A percentile compares a stretch with the other conserved stretches of the same genome.
phyloP scores from a whole-genome alignment of 2,113 vertebrate genomes.

The Tenrec ecaudatus region DNA sequence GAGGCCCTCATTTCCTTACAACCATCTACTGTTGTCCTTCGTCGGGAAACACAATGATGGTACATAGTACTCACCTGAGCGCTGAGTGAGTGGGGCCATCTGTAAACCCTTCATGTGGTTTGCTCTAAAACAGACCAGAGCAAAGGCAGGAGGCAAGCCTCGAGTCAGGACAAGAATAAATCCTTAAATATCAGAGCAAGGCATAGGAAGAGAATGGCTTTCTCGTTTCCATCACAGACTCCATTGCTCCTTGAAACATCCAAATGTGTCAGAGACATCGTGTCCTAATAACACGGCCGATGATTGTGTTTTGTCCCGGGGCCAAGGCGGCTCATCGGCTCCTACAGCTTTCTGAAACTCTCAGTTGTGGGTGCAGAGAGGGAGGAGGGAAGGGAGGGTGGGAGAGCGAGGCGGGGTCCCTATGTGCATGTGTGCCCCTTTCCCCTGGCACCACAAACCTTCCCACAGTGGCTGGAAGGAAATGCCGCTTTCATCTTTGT shows the following conservation, averaged over 20 bases:
- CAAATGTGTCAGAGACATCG: neutral
- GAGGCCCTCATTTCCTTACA: constrained; percentile 21
- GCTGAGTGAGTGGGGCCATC: neutral
- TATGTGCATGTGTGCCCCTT: neutral
- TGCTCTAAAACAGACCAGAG: neutral
- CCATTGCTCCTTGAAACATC: neutral
- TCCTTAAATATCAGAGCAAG: constrained; percentile 9
- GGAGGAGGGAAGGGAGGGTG: neutral
- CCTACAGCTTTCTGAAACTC: too few relatives aligned
- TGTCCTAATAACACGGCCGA: neutral
- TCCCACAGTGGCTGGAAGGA: neutral
- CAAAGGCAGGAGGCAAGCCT: neutral
- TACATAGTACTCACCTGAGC: neutral
- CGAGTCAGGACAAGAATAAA: neutral
- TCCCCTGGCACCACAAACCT: neutral
- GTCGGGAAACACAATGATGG: neutral
- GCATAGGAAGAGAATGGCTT: neutral
- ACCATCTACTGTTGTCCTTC: neutral
- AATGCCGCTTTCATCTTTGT: constrained; percentile 17
- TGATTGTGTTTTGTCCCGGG: neutral
- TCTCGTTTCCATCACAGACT: neutral
- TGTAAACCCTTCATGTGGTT: neutral
- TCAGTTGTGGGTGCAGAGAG: neutral
- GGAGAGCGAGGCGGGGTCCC: too few relatives aligned
- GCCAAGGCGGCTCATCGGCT: accelerated